These are phyloP conservation scores for Plumapathes pennacea DNA, from an alignment of 92 coral and sea anemone genomes.

Conservation along the genomic window DNA sequence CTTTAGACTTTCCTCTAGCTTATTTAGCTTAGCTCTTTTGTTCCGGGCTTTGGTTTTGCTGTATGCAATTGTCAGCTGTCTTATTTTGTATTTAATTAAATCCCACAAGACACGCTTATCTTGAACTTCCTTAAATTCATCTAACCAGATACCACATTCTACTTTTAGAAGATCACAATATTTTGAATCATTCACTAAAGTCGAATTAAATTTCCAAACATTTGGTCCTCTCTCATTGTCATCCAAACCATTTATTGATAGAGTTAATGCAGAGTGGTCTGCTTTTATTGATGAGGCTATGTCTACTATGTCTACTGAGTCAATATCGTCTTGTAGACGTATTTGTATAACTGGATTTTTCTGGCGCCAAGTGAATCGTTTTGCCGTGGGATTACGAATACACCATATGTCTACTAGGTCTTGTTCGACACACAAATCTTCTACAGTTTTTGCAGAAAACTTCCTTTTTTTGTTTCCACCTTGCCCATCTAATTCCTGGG, in stretches of 20 bases:
- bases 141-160: neutral
- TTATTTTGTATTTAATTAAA: conserved; percentile 20
- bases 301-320: conserved; percentile 3
- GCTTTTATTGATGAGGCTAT: conserved; percentile 5
- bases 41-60: conserved; percentile 25
- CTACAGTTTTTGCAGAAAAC: conserved; percentile 8
- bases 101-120: conserved; percentile 31
- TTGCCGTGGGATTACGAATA: conserved; percentile 11
- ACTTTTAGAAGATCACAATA: conserved; percentile 1
- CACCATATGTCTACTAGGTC: conserved; percentile 33
- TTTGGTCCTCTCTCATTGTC: neutral
- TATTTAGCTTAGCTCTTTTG: neutral
- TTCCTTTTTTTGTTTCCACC: conserved; percentile 10
- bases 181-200: neutral
- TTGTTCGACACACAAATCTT: neutral
- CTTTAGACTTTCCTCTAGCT: neutral
- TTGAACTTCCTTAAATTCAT: conserved; percentile 2
- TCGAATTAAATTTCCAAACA: conserved; percentile 20
- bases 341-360: conserved; percentile 6
- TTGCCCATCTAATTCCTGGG: neutral
- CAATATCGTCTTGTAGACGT: conserved; percentile 1
- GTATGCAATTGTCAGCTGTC: conserved; percentile 17
- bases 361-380: conserved; percentile 30
- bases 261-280: conserved; percentile 5
- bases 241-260: neutral